Base-by-base conservation (phyloP, 2,113 vertebrate genomes). In the Archilochus colubris region DNA sequence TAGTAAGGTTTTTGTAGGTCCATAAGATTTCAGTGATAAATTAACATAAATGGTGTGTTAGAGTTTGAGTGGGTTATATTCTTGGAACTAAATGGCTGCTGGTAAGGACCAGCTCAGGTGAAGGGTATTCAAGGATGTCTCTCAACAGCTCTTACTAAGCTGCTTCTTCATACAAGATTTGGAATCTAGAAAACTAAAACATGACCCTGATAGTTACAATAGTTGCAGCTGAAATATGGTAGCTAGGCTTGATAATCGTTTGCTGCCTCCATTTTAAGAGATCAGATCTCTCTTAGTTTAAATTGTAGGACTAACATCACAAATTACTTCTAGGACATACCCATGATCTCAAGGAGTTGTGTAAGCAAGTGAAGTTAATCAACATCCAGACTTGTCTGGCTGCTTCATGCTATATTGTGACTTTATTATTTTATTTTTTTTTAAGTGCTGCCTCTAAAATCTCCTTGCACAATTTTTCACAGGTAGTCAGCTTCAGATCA, bases 1-100 rank as follows among this genome's bases (percentile, higher is more conserved):
- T 23, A 84, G 44, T 78, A 81, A 95, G 89, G 82, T n/a, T 94
- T 94, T 95, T 92, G 58, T 73, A 82, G 82, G 69, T 95, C 85
- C 27, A 18, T 81, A 70, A 82, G 64, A 89, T 64, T 93, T 89
- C 81, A 61, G 28, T 53, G 69, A 75, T 89, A 95, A 91, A 92
- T 93, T 97, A 84, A 76, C 33, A 31, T 79, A 92, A 92, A 82
- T 76, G 21, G 50, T 91, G 84, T 75, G 81, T 54, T 91, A 40
- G 91, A 83, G 31, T 92, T 92, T 64, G 77, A 93, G 33, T 53
- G 64, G 80, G 27, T 95, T 89, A 61, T 83, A 68, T 89, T 44
- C 54, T 84, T 91, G 91, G 86, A 91, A 95, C 80, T 92, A 95
- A 89, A 93, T 62, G 54, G 54, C 30, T 70, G 10, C 78, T 73